These are phyloP conservation scores for Pocota personata DNA, from an alignment of 2,888 invertebrate species.

Conservation along the genomic window DNA sequence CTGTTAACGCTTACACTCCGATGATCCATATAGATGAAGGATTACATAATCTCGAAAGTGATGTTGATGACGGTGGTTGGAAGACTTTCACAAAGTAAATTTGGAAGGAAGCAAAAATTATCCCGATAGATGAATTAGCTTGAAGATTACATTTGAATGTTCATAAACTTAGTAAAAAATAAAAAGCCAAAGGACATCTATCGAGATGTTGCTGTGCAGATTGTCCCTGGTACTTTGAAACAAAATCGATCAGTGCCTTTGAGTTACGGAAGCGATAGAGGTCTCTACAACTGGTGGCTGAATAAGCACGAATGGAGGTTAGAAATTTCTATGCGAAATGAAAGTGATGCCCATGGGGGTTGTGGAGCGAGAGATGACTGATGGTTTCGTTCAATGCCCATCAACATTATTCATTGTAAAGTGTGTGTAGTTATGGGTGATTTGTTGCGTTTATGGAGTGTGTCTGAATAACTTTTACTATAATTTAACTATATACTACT, in stretches of 20 bases:
- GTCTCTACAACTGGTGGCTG: neutral
- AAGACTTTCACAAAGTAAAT: slow-evolving; percentile 12
- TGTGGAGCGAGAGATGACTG: slow-evolving; percentile 6
- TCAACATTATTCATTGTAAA: neutral
- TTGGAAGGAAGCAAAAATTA: neutral
- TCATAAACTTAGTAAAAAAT: neutral
- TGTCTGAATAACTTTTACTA: neutral
- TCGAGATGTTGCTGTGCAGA: neutral
- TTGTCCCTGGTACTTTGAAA: neutral
- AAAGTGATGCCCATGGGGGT: slow-evolving; percentile 1
- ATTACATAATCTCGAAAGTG: neutral
- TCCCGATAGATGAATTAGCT: neutral
- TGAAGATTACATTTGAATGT: neutral
- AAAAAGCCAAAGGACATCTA: slow-evolving; percentile 19
- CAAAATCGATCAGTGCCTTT: slow-evolving; percentile 20
- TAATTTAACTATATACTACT: no score
- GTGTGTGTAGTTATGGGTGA: neutral
- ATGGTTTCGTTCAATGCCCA: slow-evolving; percentile 10
- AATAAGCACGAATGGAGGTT: neutral
- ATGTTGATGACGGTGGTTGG: neutral
- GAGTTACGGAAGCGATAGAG: slow-evolving; percentile 17
- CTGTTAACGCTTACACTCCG: neutral
- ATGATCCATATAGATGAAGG: neutral
- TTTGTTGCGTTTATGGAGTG: neutral
- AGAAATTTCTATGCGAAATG: neutral